Evolutionary conservation across 2,888 invertebrate species (phyloP).

Genomic region (Fragum whitleyi): DNA sequence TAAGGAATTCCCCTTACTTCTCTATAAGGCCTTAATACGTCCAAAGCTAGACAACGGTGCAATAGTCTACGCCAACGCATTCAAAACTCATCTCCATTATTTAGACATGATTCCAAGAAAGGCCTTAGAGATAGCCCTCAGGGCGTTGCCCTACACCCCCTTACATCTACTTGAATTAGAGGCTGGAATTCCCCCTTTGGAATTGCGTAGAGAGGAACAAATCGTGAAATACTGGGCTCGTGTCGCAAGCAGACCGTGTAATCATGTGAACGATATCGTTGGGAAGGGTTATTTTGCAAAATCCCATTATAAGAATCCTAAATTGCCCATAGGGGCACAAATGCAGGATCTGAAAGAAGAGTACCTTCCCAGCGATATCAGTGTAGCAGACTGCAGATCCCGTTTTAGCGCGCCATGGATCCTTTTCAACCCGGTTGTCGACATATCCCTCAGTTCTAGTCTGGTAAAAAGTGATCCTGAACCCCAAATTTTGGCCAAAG

Average conservation of each 20-base stretch:
- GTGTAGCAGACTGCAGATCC: conserved; percentile 2
- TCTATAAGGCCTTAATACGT: conserved; percentile 23
- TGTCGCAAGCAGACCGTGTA: not conserved
- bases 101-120: conserved; percentile 1
- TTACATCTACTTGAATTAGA: not conserved
- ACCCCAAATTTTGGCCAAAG: conserved; percentile 3
- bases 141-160: not conserved
- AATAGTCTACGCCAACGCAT: conserved; percentile 3
- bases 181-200: conserved; percentile 9
- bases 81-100: not conserved
- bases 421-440: not conserved
- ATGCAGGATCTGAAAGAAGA: not conserved
- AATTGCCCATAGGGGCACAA: not conserved
- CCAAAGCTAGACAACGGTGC: conserved; percentile 28
- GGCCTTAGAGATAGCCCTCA: conserved; percentile 19
- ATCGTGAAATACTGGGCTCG: conserved; percentile 17
- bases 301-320: not conserved
- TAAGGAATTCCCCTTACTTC: conserved; percentile 11
- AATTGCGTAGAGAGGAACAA: conserved; percentile 9
- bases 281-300: conserved; percentile 2
- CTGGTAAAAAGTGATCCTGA: conserved; percentile 15
- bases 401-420: not conserved
- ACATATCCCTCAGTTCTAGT: not conserved
- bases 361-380: not conserved
- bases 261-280: conserved; percentile 11